Evolutionary conservation across 2,113 vertebrate species (phyloP).

Genomic region (Choloepus hoffmanni): DNA sequence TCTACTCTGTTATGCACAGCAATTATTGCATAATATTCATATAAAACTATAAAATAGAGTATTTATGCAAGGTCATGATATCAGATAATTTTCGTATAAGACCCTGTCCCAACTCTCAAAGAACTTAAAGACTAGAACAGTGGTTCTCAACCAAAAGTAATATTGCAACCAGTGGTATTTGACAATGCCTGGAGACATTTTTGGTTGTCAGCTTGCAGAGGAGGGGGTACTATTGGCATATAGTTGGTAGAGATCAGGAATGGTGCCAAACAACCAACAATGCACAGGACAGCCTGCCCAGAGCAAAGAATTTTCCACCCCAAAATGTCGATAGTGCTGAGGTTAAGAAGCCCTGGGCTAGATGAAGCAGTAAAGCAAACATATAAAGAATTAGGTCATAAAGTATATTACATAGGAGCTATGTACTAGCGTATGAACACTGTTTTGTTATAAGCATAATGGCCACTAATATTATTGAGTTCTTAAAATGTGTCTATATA

Average conservation of each 20-base stretch:
- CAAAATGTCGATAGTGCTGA: background rate
- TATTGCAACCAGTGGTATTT: background rate
- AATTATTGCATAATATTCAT: background rate
- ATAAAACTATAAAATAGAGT: background rate
- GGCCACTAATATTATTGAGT: background rate
- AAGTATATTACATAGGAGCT: background rate
- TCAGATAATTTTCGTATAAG: background rate
- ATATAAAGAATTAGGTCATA: background rate
- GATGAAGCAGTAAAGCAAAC: background rate
- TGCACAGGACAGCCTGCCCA: background rate
- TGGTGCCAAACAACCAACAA: background rate
- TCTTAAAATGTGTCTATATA: background rate
- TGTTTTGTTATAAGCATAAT: background rate
- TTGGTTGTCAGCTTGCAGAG: background rate
- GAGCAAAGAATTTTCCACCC: background rate
- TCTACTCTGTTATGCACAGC: background rate
- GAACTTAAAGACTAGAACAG: background rate
- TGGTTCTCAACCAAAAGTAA: background rate
- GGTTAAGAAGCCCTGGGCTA: background rate
- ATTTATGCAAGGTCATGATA: background rate
- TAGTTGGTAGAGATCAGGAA: background rate
- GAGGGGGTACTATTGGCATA: background rate
- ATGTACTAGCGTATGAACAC: background rate
- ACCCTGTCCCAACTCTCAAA: background rate
- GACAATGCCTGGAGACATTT: background rate